These are phyloP conservation scores for Dinomys branickii DNA, from an alignment of 2,113 vertebrate species.

Conservation along the genomic window DNA sequence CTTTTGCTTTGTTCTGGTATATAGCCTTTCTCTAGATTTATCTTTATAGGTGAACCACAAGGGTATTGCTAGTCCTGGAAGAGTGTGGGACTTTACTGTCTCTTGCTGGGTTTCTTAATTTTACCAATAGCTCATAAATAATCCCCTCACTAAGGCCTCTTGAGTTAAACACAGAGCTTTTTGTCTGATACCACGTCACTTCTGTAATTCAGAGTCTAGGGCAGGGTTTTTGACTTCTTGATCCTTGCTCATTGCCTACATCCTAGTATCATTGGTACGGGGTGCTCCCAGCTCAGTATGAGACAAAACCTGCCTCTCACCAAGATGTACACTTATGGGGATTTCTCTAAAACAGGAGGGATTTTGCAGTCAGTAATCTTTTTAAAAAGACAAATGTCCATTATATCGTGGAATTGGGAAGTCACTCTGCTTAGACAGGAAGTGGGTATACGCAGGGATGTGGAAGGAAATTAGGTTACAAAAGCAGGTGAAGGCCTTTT, in stretches of 20 bases:
- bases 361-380: too few species aligned
- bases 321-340: background rate
- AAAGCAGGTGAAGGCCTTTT: background rate
- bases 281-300: rapidly evolving
- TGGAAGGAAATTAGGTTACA: background rate
- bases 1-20: background rate
- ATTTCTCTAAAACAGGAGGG: background rate
- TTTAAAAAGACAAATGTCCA: background rate
- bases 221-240: too few species aligned
- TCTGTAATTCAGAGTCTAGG: background rate
- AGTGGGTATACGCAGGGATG: background rate
- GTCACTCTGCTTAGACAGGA: background rate
- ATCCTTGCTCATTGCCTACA: background rate
- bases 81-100: background rate
- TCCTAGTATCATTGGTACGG: rapidly evolving
- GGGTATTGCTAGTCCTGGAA: too few species aligned
- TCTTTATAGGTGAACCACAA: background rate
- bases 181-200: background rate
- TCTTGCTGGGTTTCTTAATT: background rate
- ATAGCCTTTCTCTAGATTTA: background rate
- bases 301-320: background rate
- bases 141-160: background rate
- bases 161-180: background rate
- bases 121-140: background rate
- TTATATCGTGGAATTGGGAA: background rate